Conservation (phyloP, 2,113 vertebrate species). For the Indri indri region DNA sequence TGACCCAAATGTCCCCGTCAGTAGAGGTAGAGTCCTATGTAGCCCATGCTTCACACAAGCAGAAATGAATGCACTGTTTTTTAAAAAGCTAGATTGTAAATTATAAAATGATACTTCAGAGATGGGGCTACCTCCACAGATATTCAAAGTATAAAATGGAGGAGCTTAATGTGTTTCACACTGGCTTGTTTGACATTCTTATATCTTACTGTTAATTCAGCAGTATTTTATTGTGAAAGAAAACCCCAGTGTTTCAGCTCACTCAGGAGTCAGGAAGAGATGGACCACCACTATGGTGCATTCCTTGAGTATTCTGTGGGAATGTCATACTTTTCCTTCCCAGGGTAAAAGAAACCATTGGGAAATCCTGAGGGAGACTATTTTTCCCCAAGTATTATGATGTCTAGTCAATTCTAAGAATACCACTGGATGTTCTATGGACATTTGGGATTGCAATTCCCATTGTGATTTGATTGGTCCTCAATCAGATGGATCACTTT, state of each 20-base stretch:
- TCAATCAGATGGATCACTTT: constrained; percentile 1
- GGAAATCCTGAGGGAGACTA: neutral
- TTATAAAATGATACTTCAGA: constrained; percentile 7
- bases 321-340: neutral
- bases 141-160: constrained; percentile 35
- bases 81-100: neutral
- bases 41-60: constrained; percentile 9
- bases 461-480: neutral
- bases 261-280: neutral
- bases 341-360: constrained; percentile 6
- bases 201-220: neutral
- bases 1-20: constrained; percentile 42
- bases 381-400: neutral
- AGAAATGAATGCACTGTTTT: constrained; percentile 31
- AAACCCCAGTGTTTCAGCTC: constrained; percentile 32
- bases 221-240: constrained; percentile 47
- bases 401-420: constrained; percentile 9
- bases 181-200: constrained; percentile 53
- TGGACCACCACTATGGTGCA: neutral
- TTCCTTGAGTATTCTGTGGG: constrained; percentile 1
- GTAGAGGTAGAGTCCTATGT: neutral
- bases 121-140: neutral
- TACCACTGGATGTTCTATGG: constrained; percentile 28
- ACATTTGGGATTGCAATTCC: constrained; percentile 40
- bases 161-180: constrained; percentile 54